Evolutionary conservation across 2,797 vertebrate species (phyloP), one percentile per base, ranked within the genome.

Genomic region (Agapornis canus): DNA sequence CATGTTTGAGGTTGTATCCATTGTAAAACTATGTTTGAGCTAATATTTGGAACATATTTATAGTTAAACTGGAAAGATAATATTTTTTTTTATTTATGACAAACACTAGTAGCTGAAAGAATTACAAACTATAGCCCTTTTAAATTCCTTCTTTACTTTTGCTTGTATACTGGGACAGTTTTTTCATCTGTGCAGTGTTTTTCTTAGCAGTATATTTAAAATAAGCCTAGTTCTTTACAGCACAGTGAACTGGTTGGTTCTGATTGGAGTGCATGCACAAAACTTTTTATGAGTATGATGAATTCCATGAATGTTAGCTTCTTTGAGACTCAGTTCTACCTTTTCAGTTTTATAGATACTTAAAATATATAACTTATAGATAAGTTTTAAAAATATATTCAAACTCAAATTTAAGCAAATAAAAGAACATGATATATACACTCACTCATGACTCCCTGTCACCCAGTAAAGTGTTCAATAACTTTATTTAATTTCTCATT

Each of bases 401-500:
- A 77, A 19, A 47, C 5, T 1, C 9, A 27, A 82, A 43, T 77
- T 61, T 56, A 59, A 70, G 8, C 14, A 93, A 82, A 83, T 47
- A 14, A 39, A n/a, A 79, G 75, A 75, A 5, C 8, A 11, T 17
- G 18, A 51, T 39, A 47, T 13, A 27, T 22, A 18, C 47, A 3
- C 3, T 70, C 1, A 39, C 2, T 25, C 3, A 3, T 4, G 18
- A 13, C 13, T 42, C 6, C 4, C 23, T 65, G n/a, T 32, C 19
- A 70, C 40, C 11, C 13, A 49, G 4, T 69, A 32, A 76, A 61
- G 5, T 31, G 18, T 29, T 72, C 35, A 69, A 57, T 22, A 45
- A 2, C 4, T 65, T 47, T 45, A 32, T 76, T 61, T 56, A 32
- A 71, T 75, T 66, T 60, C 5, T 81, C 3, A 23, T 83, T 1